These are phyloP conservation scores for Choreutis nemorana DNA, from an alignment of 2,888 invertebrate genomes.

Conservation along the genomic window DNA sequence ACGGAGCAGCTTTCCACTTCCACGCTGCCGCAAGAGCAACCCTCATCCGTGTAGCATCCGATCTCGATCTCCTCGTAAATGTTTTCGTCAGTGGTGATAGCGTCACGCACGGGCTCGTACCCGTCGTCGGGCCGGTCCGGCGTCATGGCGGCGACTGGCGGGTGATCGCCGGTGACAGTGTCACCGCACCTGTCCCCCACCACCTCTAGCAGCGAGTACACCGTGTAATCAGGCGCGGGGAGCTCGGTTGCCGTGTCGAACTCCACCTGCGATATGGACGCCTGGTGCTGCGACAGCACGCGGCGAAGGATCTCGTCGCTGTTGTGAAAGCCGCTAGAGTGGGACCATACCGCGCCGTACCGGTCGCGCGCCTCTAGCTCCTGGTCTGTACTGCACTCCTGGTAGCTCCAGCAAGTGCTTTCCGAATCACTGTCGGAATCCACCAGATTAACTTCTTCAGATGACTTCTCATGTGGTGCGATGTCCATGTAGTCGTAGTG, in stretches of 20 bases:
- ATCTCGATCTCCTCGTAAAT: constrained; percentile 59
- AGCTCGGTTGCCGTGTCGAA: constrained; percentile 50
- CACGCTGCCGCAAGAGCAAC: constrained; percentile 55
- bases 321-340: constrained; percentile 54
- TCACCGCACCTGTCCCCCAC: constrained; percentile 53
- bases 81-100: constrained; percentile 46
- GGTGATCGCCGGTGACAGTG: constrained; percentile 11
- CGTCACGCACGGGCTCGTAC: constrained; percentile 55
- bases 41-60: constrained; percentile 50
- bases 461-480: constrained; percentile 15
- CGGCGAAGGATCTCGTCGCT: constrained; percentile 42
- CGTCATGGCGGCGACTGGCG: constrained; percentile 50
- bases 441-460: constrained; percentile 18
- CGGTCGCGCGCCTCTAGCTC: constrained; percentile 28
- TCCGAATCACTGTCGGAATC: constrained; percentile 46
- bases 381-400: constrained; percentile 40
- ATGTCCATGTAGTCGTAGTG: constrained; percentile 27
- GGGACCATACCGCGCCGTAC: constrained; percentile 52
- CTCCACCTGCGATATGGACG: constrained; percentile 41
- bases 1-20: constrained; percentile 55
- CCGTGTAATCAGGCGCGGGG: constrained; percentile 34
- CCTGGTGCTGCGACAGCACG: constrained; percentile 41
- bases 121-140: constrained; percentile 55
- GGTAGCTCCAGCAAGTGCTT: constrained; percentile 59
- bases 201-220: constrained; percentile 52